phyloP scores from a whole-genome alignment of 2,113 vertebrate genomes.

The Oriolus oriolus region DNA sequence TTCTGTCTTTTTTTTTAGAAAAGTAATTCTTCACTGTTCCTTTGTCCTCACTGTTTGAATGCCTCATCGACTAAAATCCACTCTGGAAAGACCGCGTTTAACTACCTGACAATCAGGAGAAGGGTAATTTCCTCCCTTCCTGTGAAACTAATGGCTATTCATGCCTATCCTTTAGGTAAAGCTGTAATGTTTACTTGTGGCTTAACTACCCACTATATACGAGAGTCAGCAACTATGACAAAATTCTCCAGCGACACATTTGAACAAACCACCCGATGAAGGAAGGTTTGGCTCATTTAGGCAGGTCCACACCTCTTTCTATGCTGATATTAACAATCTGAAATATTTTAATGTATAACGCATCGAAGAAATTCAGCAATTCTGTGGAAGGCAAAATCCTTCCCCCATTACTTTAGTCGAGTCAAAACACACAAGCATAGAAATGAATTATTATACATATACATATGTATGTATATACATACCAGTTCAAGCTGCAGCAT shows the following conservation, averaged over 20 bases:
- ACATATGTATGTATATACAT: background rate
- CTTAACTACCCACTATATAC: background rate
- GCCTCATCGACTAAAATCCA: background rate
- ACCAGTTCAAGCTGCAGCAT: background rate
- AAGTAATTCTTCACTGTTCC: background rate
- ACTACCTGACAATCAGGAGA: conserved; percentile 39
- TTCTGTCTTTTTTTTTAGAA: background rate
- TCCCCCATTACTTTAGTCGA: background rate
- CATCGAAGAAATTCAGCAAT: background rate
- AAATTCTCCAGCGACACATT: conserved; percentile 17
- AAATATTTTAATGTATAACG: background rate
- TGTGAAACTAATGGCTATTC: conserved; percentile 38
- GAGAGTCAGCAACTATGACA: conserved; percentile 34
- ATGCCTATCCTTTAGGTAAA: conserved; percentile 26
- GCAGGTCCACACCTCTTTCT: background rate
- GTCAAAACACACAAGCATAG: background rate
- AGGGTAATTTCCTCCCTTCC: conserved; percentile 56
- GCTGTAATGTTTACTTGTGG: conserved; percentile 35
- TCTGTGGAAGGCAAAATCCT: background rate
- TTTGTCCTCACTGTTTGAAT: background rate
- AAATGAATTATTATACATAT: background rate
- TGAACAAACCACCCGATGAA: background rate
- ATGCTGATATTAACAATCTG: background rate
- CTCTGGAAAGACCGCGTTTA: background rate
- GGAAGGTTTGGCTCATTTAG: background rate